Percentiles rank a stretch among this genome's conserved stretches.
Conservation (phyloP, 2,888 invertebrate genomes). For the Pegoplata infirma region DNA sequence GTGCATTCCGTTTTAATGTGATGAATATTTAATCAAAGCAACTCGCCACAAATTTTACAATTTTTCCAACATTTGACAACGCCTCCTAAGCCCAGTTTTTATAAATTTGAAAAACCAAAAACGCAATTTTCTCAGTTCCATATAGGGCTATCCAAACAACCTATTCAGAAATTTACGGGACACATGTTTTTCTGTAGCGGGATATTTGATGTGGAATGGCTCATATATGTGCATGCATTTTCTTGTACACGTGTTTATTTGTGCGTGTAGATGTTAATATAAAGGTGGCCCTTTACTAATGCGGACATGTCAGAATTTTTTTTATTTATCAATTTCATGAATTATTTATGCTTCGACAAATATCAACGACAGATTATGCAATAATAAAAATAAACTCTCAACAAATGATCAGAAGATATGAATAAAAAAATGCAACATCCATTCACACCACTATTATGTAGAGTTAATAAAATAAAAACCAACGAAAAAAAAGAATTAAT, state of each 20-base stretch:
- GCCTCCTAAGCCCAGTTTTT: too few species aligned
- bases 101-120: too few species aligned
- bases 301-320: conserved; percentile 46
- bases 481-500: conserved; percentile 66
- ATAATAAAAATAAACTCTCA: conserved; percentile 68
- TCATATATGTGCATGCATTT: too few species aligned
- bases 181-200: too few species aligned
- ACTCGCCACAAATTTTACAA: too few species aligned
- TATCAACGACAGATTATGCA: conserved; percentile 70
- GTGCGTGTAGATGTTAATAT: neutral
- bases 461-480: conserved; percentile 70
- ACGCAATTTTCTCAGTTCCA: too few species aligned
- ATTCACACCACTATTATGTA: conserved; percentile 50
- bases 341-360: conserved; percentile 43
- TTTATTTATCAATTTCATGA: conserved; percentile 43
- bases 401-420: conserved; percentile 60
- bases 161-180: too few species aligned
- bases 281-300: conserved; percentile 42
- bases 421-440: conserved; percentile 32
- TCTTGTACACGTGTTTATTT: neutral
- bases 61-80: too few species aligned
- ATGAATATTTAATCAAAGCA: too few species aligned
- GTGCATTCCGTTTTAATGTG: too few species aligned
- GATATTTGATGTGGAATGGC: too few species aligned
- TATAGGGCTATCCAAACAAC: too few species aligned